phyloP scores from a whole-genome alignment of 2,113 vertebrate species.

The Lagopus muta region DNA sequence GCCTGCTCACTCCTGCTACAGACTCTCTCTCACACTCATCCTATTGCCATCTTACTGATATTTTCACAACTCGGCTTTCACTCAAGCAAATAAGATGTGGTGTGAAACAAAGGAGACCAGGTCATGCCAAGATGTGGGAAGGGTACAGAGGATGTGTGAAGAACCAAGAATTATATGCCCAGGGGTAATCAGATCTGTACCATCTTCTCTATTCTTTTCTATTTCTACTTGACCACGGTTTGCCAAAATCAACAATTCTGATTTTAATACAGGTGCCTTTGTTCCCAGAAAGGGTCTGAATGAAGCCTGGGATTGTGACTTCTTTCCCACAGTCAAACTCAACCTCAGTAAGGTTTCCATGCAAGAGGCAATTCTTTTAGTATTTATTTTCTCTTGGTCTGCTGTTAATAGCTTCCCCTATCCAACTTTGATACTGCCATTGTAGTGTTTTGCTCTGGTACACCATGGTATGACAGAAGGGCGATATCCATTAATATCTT shows the following conservation, averaged over 20 bases:
- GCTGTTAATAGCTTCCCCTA: background rate
- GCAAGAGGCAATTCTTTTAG: background rate
- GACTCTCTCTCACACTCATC: background rate
- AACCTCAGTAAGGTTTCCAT: constrained; percentile 18
- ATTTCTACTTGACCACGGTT: background rate
- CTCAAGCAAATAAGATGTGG: background rate
- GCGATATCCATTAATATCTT: background rate
- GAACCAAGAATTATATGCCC: background rate
- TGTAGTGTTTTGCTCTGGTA: background rate
- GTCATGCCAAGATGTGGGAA: background rate
- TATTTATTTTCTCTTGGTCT: constrained; percentile 9
- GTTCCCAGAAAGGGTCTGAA: constrained; percentile 34
- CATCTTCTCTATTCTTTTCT: background rate
- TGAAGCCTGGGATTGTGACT: constrained; percentile 8
- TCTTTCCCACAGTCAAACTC: background rate
- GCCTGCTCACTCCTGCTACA: background rate
- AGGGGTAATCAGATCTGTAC: background rate
- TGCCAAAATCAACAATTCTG: constrained; percentile 41
- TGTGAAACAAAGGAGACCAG: background rate
- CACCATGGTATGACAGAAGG: background rate
- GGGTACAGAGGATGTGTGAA: background rate
- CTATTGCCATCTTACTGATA: background rate
- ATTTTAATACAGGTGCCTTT: constrained; percentile 51
- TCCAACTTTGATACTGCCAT: background rate
- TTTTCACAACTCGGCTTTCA: background rate